phyloP scores from a whole-genome alignment of 2,113 vertebrate species.

The Psilopogon haemacephalus region DNA sequence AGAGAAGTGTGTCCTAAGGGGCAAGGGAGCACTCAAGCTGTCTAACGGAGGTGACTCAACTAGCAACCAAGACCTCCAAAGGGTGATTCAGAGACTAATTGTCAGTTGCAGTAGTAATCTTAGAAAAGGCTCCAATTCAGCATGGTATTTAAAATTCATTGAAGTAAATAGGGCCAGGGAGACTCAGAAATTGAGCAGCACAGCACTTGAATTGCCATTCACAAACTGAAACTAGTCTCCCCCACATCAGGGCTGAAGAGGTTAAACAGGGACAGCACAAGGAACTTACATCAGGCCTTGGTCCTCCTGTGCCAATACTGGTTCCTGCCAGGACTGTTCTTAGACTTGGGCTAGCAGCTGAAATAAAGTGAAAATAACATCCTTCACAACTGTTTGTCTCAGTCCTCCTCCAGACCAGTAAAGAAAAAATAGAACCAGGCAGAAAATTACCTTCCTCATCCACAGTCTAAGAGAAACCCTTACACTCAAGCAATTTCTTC shows the following conservation, averaged over 20 bases:
- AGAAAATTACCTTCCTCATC: background rate
- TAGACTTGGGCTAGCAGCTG: background rate
- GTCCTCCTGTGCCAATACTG: background rate
- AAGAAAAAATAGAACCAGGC: background rate
- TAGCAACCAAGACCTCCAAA: background rate
- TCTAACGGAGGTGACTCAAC: background rate
- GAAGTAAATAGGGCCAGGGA: background rate
- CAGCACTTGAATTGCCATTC: background rate
- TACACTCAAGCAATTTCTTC: background rate
- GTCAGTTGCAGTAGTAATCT: background rate
- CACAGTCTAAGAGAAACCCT: background rate
- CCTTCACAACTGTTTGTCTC: background rate
- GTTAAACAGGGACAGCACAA: fast-evolving
- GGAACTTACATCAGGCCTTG: background rate
- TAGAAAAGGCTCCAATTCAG: background rate
- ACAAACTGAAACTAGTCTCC: background rate
- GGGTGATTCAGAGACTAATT: background rate
- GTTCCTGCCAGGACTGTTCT: background rate
- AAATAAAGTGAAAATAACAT: background rate
- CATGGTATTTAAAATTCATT: background rate
- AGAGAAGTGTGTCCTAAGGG: background rate
- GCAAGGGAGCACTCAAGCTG: background rate
- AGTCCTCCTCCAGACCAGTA: background rate
- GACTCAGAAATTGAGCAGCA: background rate
- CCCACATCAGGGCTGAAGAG: background rate